Base-by-base conservation (phyloP, 1,140 invertebrate genomes). In the Ooceraea biroi region DNA sequence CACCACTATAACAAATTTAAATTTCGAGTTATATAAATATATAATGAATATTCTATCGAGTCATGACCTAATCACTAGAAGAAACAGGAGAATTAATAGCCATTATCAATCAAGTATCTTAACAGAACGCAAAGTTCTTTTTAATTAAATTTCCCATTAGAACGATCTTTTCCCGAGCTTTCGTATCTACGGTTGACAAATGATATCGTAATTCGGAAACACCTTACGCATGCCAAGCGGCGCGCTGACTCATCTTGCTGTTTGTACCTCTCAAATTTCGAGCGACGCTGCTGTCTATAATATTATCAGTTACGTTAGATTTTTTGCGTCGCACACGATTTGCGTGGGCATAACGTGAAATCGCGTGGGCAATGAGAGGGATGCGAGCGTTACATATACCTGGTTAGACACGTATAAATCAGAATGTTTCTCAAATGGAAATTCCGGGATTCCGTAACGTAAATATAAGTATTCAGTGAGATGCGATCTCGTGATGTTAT, bases 281-380 rank as follows among this genome's bases (percentile, higher is more conserved):
- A 69, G 5, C 44, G 65, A 58, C 50, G 36, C 12, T 11, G 50
- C 65, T 36, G 50, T 25, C 65, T n/a, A 57, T 57, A 36, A 22
- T 11, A 5, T 27, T 19, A 17, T 69, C 22, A 57, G 22, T 48
- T 55, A 78, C 46, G 63, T 63, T 71, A 71, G 50, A 69, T 65
- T 69, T 36, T 36, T 80, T 80, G 50, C 76, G 50, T 69, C 65
- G 50, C 36, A 17, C 63, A 44, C 8, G 69, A 69, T 61, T 72
- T 7, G 76, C 66, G 76, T 63, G 48, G 57, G 76, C 19, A 58
- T 48, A 55, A 72, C 12, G 57, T 46, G 25, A 60, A 78, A 55
- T 50, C 17, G 60, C 72, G 65, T 85, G 41, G 72, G 65, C 22
- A 17, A 69, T 14, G 19, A 36, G 4, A 12, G 65, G 12, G n/a